phyloP scores from a whole-genome alignment of 1,140 invertebrate genomes.

The Bombus polaris region DNA sequence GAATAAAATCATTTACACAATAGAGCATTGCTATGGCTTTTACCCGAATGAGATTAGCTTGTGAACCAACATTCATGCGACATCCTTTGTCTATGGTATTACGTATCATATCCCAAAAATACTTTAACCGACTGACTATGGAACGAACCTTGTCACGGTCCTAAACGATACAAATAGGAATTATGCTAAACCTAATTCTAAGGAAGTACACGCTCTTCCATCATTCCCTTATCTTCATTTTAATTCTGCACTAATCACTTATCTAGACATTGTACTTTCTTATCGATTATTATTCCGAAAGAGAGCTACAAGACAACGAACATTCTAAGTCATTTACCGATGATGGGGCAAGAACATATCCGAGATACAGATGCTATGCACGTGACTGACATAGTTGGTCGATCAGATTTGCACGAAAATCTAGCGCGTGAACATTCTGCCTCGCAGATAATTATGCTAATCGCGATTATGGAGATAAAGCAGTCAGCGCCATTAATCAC shows the following conservation, averaged over 20 bases:
- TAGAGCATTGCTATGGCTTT: too few relatives aligned
- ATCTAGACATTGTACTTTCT: not conserved
- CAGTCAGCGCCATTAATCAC: slow-evolving; percentile 40
- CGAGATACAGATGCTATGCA: not conserved
- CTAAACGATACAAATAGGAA: too few relatives aligned
- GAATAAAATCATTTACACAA: not conserved
- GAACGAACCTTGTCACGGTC: too few relatives aligned
- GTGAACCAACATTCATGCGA: not conserved
- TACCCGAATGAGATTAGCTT: not conserved
- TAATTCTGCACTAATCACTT: not conserved
- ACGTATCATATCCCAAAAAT: too few relatives aligned
- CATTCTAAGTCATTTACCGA: not conserved
- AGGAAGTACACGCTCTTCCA: too few relatives aligned
- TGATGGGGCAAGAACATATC: not conserved
- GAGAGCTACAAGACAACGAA: too few relatives aligned
- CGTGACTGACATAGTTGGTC: slow-evolving; percentile 28
- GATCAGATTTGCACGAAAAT: slow-evolving; percentile 37
- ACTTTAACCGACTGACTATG: too few relatives aligned
- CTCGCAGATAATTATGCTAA: slow-evolving; percentile 49
- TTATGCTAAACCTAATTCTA: too few relatives aligned
- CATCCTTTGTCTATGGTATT: not conserved
- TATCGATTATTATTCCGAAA: too few relatives aligned
- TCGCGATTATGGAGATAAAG: slow-evolving; percentile 45
- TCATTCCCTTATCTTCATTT: too few relatives aligned
- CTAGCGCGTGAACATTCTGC: slow-evolving; percentile 19